Percentiles rank a stretch among this genome's conserved stretches.
Evolutionary conservation across 2,113 vertebrate genomes (phyloP).

Genomic region (Hippocampus guttulatus): DNA sequence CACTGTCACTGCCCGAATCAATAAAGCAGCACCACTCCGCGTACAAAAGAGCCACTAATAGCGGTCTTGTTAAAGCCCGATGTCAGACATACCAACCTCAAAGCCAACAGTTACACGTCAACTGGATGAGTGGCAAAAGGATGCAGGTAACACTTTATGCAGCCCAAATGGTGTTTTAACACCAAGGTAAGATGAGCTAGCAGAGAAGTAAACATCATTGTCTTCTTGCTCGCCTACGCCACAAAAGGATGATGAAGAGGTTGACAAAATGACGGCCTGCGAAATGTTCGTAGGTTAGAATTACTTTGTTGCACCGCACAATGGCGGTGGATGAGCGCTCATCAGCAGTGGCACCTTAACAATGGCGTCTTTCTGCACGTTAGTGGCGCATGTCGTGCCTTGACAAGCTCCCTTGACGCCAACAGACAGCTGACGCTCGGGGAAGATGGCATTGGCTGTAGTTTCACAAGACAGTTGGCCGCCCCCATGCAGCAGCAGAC

Average conservation of each 20-base stretch:
- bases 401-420: constrained; percentile 61
- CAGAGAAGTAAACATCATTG: constrained; percentile 73
- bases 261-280: constrained; percentile 61
- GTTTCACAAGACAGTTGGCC: constrained; percentile 55
- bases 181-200: constrained; percentile 37
- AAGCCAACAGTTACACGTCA: constrained; percentile 89
- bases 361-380: constrained; percentile 68
- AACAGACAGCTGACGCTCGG: constrained; percentile 62
- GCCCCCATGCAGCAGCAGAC: constrained; percentile 43
- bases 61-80: constrained; percentile 77
- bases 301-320: constrained; percentile 69
- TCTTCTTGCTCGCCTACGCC: constrained; percentile 52
- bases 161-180: background rate
- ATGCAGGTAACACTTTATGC: constrained; percentile 1
- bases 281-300: constrained; percentile 76
- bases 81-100: constrained; percentile 80
- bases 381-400: constrained; percentile 47
- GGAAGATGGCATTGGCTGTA: constrained; percentile 44
- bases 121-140: constrained; percentile 83
- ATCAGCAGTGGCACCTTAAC: constrained; percentile 74
- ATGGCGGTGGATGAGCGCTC: constrained; percentile 60
- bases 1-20: constrained; percentile 52
- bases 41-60: constrained; percentile 81
- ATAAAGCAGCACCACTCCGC: constrained; percentile 28
- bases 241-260: constrained; percentile 76